Evolutionary conservation across 2,797 vertebrate genomes (phyloP).

Genomic region (Tokudaia tokunoshimensis): DNA sequence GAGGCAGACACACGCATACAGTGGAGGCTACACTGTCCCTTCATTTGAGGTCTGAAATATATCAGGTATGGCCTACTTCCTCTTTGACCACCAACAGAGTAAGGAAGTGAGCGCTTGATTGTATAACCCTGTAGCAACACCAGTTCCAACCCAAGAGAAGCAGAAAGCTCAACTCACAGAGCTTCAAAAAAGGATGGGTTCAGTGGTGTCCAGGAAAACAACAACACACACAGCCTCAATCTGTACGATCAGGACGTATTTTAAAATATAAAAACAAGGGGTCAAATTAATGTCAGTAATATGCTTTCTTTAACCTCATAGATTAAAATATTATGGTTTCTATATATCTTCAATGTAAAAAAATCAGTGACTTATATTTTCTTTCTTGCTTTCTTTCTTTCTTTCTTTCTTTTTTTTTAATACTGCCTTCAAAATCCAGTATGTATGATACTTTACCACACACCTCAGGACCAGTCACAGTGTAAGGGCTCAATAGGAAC

Average conservation of each 20-base stretch:
- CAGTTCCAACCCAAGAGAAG: neutral
- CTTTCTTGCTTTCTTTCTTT: neutral
- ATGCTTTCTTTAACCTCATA: neutral
- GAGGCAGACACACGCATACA: neutral
- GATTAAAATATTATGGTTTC: slow-evolving; percentile 12
- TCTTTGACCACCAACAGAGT: neutral
- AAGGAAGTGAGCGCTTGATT: neutral
- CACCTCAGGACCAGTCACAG: neutral
- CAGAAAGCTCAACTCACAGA: neutral
- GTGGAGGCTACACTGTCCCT: no score
- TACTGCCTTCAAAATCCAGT: neutral
- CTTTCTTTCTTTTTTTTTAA: no score
- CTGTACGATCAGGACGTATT: neutral
- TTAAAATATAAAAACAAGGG: neutral
- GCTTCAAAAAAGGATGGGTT: neutral
- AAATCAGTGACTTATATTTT: neutral
- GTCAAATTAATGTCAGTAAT: slow-evolving; percentile 31
- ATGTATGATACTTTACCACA: neutral
- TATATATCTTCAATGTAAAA: neutral
- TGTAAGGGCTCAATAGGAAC: neutral
- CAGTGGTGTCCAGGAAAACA: neutral
- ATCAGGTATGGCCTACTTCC: neutral
- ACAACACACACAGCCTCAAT: neutral
- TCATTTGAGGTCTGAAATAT: neutral
- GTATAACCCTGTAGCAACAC: neutral